Base-by-base conservation (phyloP, 1,140 invertebrate species). In the Thereuonema tuberculata region DNA sequence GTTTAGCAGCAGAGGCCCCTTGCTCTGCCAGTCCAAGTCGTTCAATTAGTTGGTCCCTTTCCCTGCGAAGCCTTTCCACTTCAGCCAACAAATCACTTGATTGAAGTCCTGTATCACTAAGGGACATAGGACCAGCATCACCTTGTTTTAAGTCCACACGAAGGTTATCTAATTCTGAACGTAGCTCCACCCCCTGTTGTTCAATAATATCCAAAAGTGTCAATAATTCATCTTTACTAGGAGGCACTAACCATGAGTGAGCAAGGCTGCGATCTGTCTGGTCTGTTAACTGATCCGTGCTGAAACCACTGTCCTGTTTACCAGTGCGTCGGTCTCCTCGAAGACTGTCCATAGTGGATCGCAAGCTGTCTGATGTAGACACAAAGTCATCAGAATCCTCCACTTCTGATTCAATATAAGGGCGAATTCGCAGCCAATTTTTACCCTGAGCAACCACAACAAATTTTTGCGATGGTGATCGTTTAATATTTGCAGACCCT, bases 181-280 rank as follows among this genome's bases (percentile, higher is more conserved):
- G 78, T 64, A 89, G 77, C 43, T 82, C 77, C 20, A 81, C 82
- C 0, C 86, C 86, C 65, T 87, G 86, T 25, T 82, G 75, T 63
- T 91, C 86, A 64, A 90, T 90, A 62, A 88, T 83, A 68, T 92
- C 87, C 55, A 92, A 76, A 26, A 91, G 76, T 63, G 86, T 85
- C 81, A 85, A 87, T 14, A 91, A 75, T 67, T 92, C 88, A 67
- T 89, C 87, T 69, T 89, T 86, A 20, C 61, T 61, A 14, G 56
- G 50, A 20, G 53, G 24, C 17, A 14, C 9, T 21, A 29, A 26
- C 53, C 53, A 27, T 25, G 23, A 17, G 14, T 9, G 25, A 14
- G 3, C 27, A 5, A 29, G 3, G 27, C 24, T 55, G 3, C 17
- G 24, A 29, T 55, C 27, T 14, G 53, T 25, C 53, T 5, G 21